phyloP scores from a whole-genome alignment of 2,113 vertebrate species.

The Ovis canadensis region DNA sequence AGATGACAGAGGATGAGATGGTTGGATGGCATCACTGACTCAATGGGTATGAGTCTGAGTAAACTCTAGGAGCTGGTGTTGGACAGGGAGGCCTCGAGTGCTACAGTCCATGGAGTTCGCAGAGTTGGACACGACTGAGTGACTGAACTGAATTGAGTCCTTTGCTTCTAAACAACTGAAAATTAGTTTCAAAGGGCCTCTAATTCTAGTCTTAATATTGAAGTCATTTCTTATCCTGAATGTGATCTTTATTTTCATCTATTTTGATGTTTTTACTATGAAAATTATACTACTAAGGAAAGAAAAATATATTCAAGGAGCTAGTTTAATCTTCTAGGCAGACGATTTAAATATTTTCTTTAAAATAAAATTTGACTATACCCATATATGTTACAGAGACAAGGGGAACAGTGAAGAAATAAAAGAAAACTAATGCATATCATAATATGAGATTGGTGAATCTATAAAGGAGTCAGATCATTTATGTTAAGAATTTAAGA shows the following conservation, averaged over 20 bases:
- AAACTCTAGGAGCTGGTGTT: background rate
- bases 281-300: background rate
- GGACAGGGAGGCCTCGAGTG: accelerated
- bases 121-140: background rate
- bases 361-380: conserved; percentile 14
- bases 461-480: background rate
- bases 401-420: background rate
- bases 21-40: background rate
- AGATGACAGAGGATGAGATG: background rate
- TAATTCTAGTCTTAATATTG: background rate
- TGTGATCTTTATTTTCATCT: conserved; percentile 1
- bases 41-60: background rate
- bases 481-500: background rate
- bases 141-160: background rate
- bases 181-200: background rate
- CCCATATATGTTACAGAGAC: background rate
- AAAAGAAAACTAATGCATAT: background rate
- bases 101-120: background rate
- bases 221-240: background rate
- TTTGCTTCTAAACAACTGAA: conserved; percentile 1
- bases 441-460: background rate
- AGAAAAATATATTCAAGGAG: background rate
- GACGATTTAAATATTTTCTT: background rate
- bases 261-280: background rate
- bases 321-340: background rate